phyloP scores from a whole-genome alignment of 2,797 vertebrate genomes.

The Propithecus deckenii region DNA sequence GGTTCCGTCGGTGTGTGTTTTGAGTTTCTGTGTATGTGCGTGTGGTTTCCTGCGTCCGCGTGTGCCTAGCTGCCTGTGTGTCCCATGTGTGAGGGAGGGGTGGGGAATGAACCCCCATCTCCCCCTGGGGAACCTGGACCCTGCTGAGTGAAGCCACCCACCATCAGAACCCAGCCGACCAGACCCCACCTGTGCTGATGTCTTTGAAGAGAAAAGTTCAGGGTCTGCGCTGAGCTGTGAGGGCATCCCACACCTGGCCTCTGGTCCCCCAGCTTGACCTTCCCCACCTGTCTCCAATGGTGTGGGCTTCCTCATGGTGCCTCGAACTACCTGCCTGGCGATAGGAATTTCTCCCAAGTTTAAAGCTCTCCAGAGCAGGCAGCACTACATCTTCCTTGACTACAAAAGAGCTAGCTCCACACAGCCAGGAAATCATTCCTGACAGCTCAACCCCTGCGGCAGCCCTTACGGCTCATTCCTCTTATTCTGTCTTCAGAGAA shows the following conservation, averaged over 20 bases:
- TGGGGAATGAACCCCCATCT: neutral
- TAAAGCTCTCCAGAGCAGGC: constrained; percentile 7
- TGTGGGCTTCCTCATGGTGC: neutral
- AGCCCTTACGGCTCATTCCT: constrained; percentile 33
- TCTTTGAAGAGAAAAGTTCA: constrained; percentile 34
- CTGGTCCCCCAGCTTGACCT: neutral
- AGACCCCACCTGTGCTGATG: neutral
- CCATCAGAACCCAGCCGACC: neutral
- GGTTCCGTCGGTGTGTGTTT: neutral
- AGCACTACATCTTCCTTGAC: neutral
- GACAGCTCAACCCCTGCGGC: neutral
- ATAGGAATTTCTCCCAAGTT: constrained; percentile 1
- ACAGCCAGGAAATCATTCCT: constrained; percentile 4
- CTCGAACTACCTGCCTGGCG: neutral
- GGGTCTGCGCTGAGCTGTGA: neutral
- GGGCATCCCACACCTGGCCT: neutral
- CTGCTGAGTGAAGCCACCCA: neutral
- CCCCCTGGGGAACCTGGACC: neutral
- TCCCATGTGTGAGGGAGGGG: neutral
- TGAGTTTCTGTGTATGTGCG: neutral
- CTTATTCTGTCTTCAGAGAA: constrained; percentile 20
- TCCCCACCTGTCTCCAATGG: neutral
- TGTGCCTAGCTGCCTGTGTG: neutral
- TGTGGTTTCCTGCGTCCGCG: neutral
- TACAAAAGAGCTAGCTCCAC: neutral